Evolutionary conservation across 2,113 vertebrate species (phyloP).

Genomic region (Entelurus aequoreus): DNA sequence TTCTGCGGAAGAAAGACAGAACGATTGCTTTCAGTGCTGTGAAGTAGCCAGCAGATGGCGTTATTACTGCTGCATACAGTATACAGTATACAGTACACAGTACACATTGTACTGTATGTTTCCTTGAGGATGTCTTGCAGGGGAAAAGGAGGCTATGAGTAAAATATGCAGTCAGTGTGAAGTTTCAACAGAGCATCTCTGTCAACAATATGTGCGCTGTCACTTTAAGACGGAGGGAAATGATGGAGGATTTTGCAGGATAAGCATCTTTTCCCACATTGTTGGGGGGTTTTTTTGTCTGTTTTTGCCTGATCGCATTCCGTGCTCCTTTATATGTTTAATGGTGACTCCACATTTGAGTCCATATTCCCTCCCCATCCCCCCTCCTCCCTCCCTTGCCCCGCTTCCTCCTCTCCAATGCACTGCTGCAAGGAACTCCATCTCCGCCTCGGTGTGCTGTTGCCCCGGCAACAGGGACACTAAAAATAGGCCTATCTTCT

Average conservation of each 20-base stretch:
- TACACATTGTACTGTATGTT: background rate
- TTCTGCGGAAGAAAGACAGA: conserved; percentile 66
- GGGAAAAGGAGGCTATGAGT: background rate
- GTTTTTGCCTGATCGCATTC: background rate
- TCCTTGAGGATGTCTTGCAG: background rate
- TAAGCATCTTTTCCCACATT: conserved; percentile 6
- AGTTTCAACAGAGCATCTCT: conserved; percentile 30
- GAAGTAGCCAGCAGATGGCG: conserved; percentile 49
- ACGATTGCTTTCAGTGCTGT: conserved; percentile 5
- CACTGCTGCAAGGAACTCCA: conserved; percentile 74
- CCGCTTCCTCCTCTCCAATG: conserved; percentile 53
- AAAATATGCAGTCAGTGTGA: conserved; percentile 5
- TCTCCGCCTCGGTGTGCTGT: conserved; percentile 71
- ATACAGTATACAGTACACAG: too few species aligned
- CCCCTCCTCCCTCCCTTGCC: conserved; percentile 43
- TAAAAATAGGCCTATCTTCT: conserved; percentile 79
- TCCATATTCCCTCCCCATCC: conserved; percentile 3
- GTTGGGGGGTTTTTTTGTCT: background rate
- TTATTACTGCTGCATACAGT: conserved; percentile 30
- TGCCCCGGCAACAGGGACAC: conserved; percentile 77
- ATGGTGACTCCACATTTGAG: conserved; percentile 19
- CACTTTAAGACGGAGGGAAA: conserved; percentile 29
- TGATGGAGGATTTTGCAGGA: conserved; percentile 25
- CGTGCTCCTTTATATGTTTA: conserved; percentile 11
- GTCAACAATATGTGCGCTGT: conserved; percentile 25